These are phyloP conservation scores for Macrostomum lignano DNA, from an alignment of 1,140 invertebrate genomes.

Conservation along the genomic window DNA sequence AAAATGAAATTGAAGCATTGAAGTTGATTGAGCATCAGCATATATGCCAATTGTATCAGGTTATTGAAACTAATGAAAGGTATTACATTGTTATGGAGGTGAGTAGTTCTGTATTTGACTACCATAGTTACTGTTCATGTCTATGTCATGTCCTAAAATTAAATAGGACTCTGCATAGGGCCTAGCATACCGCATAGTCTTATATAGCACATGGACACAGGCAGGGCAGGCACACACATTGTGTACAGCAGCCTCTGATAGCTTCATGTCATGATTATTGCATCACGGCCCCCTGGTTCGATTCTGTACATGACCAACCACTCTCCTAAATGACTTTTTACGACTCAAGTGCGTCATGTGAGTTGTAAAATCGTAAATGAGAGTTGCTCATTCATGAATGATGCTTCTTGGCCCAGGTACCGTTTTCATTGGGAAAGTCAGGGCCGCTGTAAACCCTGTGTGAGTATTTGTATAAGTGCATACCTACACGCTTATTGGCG, in stretches of 20 bases:
- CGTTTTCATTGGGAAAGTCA: neutral
- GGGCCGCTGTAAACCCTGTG: neutral
- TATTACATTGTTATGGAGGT: constrained; percentile 38
- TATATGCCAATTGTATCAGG: constrained; percentile 52
- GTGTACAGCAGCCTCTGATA: too few relatives aligned
- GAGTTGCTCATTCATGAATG: too few relatives aligned
- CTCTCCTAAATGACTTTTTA: too few relatives aligned
- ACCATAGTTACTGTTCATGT: neutral
- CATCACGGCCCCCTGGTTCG: too few relatives aligned
- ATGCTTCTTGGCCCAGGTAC: constrained; percentile 4
- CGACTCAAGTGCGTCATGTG: too few relatives aligned
- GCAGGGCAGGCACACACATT: too few relatives aligned
- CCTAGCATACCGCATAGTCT: too few relatives aligned
- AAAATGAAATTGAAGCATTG: constrained; percentile 48
- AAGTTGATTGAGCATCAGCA: constrained; percentile 48
- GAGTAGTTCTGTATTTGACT: constrained; percentile 7
- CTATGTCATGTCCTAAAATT: neutral
- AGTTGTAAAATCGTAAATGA: too few relatives aligned
- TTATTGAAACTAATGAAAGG: constrained; percentile 40
- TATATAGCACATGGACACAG: too few relatives aligned
- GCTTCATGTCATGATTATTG: too few relatives aligned
- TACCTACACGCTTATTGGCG: too few relatives aligned
- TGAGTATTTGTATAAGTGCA: constrained; percentile 4
- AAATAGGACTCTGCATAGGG: neutral
- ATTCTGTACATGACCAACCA: too few relatives aligned